Evolutionary conservation across 2,888 invertebrate genomes (phyloP).

Genomic region (Heliconius erato): DNA sequence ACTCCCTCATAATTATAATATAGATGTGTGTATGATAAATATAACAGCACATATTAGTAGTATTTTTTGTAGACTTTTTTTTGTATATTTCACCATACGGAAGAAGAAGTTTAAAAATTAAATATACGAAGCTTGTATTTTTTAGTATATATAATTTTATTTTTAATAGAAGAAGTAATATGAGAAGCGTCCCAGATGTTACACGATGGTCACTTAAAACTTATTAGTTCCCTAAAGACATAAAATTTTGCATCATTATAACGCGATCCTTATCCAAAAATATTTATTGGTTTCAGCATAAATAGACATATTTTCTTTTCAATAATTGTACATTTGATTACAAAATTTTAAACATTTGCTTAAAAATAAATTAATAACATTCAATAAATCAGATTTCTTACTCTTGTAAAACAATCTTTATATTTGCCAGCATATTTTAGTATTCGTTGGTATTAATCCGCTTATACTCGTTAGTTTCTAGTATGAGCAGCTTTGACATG

Average conservation of each 20-base stretch:
- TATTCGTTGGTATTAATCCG: not conserved
- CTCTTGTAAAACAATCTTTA: not conserved
- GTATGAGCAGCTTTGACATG: not conserved
- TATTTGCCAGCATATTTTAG: not conserved
- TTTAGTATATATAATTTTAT: not conserved
- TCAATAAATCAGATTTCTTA: not conserved
- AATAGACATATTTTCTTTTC: not conserved
- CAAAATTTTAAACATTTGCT: too few relatives aligned
- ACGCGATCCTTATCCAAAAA: not conserved
- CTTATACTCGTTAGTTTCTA: constrained; percentile 20
- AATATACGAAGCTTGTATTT: not conserved
- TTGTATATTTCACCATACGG: too few relatives aligned
- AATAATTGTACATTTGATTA: too few relatives aligned
- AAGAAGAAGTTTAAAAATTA: not conserved
- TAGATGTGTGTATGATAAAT: not conserved
- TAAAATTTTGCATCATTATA: not conserved
- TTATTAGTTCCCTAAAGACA: constrained; percentile 5
- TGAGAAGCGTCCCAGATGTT: not conserved
- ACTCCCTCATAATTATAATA: not conserved
- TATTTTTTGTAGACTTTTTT: too few relatives aligned
- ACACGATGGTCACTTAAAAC: not conserved
- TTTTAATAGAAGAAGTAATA: not conserved
- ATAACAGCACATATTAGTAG: too few relatives aligned
- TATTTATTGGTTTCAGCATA: not conserved
- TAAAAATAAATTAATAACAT: not conserved